Base-by-base conservation (phyloP, 2,113 vertebrate genomes). In the Eublepharis macularius region DNA sequence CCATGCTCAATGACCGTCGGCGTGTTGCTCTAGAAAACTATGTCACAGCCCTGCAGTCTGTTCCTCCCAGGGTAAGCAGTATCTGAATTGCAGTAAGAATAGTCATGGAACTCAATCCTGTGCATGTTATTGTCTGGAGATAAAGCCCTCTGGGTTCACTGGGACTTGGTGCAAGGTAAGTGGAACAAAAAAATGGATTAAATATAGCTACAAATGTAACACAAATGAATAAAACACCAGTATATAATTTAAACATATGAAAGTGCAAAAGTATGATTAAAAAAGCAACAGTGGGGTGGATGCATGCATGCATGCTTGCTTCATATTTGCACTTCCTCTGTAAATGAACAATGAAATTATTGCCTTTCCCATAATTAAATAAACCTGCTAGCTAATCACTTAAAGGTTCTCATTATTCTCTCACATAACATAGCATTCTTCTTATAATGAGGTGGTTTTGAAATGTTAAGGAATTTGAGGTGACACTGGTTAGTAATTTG, bases 11-110 rank as follows among this genome's bases (percentile, higher is more conserved):
- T 0, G 98, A 99, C 94, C 97, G 98, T 39, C 97, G 99, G 2
- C 97, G 98, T 86, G 96, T 98, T 88, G 98, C 99, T 4, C 95
- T 99, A 88, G 98, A 99, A 95, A 99, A 98, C 94, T 99, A 99
- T 92, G 97, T 99, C 93, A 98, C 98, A 0, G 97, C 98, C 1
- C 95, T 99, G 91, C 98, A 99, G 94, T 97, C 97, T 3, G 96
- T 98, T 43, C 97, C 97, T 0, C 96, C 97, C 12, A 93, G 96
- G 94, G 97, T 97, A 95, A 80, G 96, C 85, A 32, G 0, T 21
- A 0, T 16, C 19, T 16, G 16, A n/a, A 73, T 45, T 57, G 16
- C 3, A 17, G 36, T 34, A 72, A 45, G 36, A 47, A 45, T 68
- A 84, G 26, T 32, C 13, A 12, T 36, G 63, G 32, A n/a, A 1